Base-by-base conservation (phyloP, 1,140 invertebrate species). In the Drosophila dunni region DNA sequence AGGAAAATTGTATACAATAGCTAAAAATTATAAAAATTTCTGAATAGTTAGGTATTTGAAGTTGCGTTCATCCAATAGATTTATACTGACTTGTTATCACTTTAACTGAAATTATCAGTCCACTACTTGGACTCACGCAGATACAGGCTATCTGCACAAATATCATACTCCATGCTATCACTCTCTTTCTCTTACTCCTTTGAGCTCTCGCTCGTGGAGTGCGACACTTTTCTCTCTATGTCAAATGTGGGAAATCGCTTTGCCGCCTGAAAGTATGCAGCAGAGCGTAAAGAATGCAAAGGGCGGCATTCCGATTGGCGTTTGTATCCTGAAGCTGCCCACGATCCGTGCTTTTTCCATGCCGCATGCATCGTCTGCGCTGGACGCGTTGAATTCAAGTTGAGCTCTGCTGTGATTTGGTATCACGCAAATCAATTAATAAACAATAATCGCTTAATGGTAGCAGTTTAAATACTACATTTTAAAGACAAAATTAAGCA, bases 181-280 rank as follows among this genome's bases (percentile, higher is more conserved):
- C 64, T 58, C 54, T 36, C 53, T 68, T 69, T 54, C 57, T 70
- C 9, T 53, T 67, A 58, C 56, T 46, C 44, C 57, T 50, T 33
- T 57, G 58, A 29, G 17, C 24, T 5, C 6, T 29, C 24, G 0
- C 24, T 29, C 24, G 2, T 29, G 24, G 24, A 29, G 4, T 29
- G 24, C 46, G 48, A 74, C 69, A 71, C 75, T 68, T 73, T 74
- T 7, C 42, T 63, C 15, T 38, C 75, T 79, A 62, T 81, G 79
- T 77, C 62, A 83, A 88, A 86, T 86, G 84, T 68, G 63, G 73
- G 83, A 89, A 88, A 89, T 89, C 84, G 83, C 83, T 88, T 89
- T 89, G 84, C 77, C 64, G 80, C 84, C 83, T 89, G 79, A 88
- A 83, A 88, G 83, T 89, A 89, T 88, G 84, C 84, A 89, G 74